These are phyloP conservation scores for Peromyscus leucopus DNA, from an alignment of 2,113 vertebrate species.

Conservation along the genomic window DNA sequence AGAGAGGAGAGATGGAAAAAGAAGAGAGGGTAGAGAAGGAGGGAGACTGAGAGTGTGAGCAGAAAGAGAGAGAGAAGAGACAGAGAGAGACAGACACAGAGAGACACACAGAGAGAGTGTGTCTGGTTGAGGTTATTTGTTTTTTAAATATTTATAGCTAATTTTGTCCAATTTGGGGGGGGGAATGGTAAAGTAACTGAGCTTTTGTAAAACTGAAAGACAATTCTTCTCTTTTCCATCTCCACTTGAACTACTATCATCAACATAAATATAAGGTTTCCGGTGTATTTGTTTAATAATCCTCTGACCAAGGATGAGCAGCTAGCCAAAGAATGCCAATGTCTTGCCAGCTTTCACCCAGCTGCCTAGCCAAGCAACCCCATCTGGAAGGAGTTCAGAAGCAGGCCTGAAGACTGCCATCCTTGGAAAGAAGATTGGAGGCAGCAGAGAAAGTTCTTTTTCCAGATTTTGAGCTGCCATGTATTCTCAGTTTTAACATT, in stretches of 20 bases:
- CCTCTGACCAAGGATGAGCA: constrained; percentile 2
- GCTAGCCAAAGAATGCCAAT: constrained; percentile 37
- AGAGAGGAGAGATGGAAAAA: background rate
- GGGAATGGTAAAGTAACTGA: background rate
- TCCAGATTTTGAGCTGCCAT: background rate
- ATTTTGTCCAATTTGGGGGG: constrained; percentile 28
- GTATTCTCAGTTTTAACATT: constrained; percentile 50
- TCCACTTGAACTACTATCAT: constrained; percentile 17
- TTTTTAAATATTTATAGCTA: constrained; percentile 24
- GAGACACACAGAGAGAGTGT: background rate
- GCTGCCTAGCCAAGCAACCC: background rate
- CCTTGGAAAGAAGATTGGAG: constrained; percentile 24
- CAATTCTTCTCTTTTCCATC: background rate
- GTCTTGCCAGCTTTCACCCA: background rate
- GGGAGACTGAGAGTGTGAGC: rapidly evolving
- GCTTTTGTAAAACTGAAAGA: constrained; percentile 9
- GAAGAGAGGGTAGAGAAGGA: too few relatives aligned
- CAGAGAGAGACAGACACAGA: background rate
- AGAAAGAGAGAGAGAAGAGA: background rate
- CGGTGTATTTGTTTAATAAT: constrained; percentile 25
- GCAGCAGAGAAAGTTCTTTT: constrained; percentile 46
- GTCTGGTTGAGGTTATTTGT: background rate
- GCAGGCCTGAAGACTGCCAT: background rate
- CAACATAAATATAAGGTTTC: constrained; percentile 52
- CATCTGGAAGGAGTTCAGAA: constrained; percentile 52